Conservation (phyloP, 1,140 invertebrate genomes). For the Nilaparvata lugens region DNA sequence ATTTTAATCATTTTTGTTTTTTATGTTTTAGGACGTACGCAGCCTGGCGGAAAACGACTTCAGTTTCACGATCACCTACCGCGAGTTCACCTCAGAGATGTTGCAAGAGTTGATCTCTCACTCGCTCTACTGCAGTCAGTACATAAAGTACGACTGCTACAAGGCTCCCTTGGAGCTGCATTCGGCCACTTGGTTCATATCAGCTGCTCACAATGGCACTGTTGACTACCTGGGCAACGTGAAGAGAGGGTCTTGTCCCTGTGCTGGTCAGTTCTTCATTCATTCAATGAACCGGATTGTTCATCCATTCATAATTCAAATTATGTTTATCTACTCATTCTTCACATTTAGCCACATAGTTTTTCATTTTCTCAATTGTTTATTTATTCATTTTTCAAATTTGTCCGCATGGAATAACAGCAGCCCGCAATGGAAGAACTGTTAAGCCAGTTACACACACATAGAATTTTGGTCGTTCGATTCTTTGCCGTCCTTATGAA, state of each 20-base stretch:
- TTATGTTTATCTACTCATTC: no score
- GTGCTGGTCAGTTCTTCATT: conserved; percentile 56
- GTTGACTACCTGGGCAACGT: conserved; percentile 78
- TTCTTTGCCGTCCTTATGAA: no score
- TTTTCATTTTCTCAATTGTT: no score
- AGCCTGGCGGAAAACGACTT: conserved; percentile 65
- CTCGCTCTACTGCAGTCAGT: conserved; percentile 80
- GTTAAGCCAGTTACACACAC: no score
- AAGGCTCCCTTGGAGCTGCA: conserved; percentile 79
- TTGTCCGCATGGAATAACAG: no score
- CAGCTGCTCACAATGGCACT: conserved; percentile 60
- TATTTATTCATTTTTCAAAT: no score
- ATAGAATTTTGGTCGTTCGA: no score
- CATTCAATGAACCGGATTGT: no score
- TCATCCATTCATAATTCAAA: no score
- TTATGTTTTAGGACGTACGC: conserved; percentile 51
- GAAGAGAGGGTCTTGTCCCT: conserved; percentile 52
- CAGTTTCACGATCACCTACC: conserved; percentile 73
- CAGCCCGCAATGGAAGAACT: no score
- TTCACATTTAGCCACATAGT: no score
- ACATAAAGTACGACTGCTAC: conserved; percentile 85
- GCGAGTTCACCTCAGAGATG: conserved; percentile 84
- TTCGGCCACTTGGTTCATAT: conserved; percentile 82
- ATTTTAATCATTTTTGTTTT: not conserved
- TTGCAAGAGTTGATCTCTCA: conserved; percentile 79